Evolutionary conservation across 2,888 invertebrate species (phyloP), one percentile per base, ranked within the genome.

Genomic region (Patella caerulea): DNA sequence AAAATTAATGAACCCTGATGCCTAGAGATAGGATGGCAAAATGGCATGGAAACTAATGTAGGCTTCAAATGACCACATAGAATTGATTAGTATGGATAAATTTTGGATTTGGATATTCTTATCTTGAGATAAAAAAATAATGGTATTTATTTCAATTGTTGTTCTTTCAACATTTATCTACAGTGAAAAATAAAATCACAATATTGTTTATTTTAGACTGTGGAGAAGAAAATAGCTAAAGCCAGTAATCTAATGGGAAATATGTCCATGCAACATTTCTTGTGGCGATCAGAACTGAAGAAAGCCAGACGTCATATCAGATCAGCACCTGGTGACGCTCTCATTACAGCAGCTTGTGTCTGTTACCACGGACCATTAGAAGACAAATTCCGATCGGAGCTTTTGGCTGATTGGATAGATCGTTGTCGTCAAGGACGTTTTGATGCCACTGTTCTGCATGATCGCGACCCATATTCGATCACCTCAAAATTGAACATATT

Each of bases 331-430:
- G 90, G 89, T 0, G 91, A 91, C 78, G 90, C 90, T 17, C 85
- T 91, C 11, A 85, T 91, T 52, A 88, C 90, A 1, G 87, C 90
- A 2, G 91, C 90, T 4, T 87, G 86, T 79, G 87, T 90, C 53
- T 87, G 88, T 59, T 91, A 90, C 81, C 89, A 89, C 79, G 91
- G 91, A 7, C 90, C 91, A 3, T 83, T 91, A 7, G 87, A 89
- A 79, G 88, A 88, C 79, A 87, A 86, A 75, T 84, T 84, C 19
- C 80, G 90, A 52, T 81, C 83, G 7, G 88, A 89, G 29, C 86
- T 91, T 3, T 71, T 89, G 65, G 82, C 86, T 73, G 90, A 91
- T 78, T 91, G 91, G 91, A 79, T 88, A 52, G 86, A 88, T 34
- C 78, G 87, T 12, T 88, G 88, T 78, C 85, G 85, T 54, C 85